A percentile compares a stretch with the other conserved stretches of the same genome.
These are phyloP conservation scores for Epinephelus awoara DNA, from an alignment of 2,797 vertebrate genomes.

Conservation along the genomic window DNA sequence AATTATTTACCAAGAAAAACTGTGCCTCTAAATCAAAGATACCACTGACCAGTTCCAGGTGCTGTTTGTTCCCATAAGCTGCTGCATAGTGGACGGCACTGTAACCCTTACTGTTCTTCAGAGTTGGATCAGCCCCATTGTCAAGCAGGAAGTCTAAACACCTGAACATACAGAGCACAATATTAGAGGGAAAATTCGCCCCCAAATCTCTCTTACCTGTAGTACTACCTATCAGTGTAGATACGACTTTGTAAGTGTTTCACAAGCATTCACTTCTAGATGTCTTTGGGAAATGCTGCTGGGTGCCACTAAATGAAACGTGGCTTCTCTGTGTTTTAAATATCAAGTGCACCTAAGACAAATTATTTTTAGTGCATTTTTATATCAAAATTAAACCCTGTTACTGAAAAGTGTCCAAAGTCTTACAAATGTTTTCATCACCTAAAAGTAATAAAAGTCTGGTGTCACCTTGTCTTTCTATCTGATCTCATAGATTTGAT, in stretches of 20 bases:
- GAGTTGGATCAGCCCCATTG: constrained; percentile 93
- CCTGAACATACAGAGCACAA: constrained; percentile 74
- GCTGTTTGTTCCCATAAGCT: constrained; percentile 95
- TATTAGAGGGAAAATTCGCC: not conserved
- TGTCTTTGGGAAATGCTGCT: not conserved
- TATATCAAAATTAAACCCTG: not conserved
- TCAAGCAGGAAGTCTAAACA: constrained; percentile 96
- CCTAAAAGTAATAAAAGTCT: not conserved
- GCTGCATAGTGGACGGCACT: constrained; percentile 98
- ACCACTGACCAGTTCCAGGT: constrained; percentile 93
- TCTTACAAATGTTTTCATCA: not conserved
- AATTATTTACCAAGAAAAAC: not conserved
- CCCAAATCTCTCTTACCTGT: no score
- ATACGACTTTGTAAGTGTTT: not conserved
- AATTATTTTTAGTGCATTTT: not conserved
- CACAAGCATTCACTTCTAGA: not conserved
- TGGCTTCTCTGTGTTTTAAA: not conserved
- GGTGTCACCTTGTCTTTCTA: not conserved
- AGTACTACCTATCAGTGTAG: no score
- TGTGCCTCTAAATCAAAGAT: not conserved
- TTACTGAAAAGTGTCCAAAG: not conserved
- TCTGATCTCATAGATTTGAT: not conserved
- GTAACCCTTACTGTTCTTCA: constrained; percentile 95
- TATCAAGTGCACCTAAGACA: not conserved
- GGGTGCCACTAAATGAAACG: no score